These are phyloP conservation scores for Emys orbicularis DNA, from an alignment of 2,797 vertebrate species.

Conservation along the genomic window DNA sequence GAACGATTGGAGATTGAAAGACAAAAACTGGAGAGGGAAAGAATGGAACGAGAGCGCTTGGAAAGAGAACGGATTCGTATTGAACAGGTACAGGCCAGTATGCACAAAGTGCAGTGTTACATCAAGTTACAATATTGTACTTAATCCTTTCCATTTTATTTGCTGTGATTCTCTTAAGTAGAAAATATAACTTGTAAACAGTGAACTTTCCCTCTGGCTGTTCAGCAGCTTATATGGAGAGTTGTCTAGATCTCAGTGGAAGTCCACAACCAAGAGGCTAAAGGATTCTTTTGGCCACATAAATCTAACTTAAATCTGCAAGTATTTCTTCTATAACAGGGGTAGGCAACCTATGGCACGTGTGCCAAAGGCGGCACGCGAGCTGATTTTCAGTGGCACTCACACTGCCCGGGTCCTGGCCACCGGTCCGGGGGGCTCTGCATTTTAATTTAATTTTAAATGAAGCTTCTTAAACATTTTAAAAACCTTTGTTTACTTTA, in stretches of 20 bases:
- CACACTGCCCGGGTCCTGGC: no score
- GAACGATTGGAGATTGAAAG: conserved; percentile 95
- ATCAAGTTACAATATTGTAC: background rate
- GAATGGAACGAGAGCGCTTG: conserved; percentile 94
- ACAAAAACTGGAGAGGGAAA: conserved; percentile 94
- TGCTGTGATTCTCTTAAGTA: accelerated
- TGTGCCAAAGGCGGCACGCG: no score
- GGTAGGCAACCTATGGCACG: no score
- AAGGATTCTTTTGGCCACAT: background rate
- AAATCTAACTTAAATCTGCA: background rate
- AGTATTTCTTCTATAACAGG: background rate
- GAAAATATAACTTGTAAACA: background rate
- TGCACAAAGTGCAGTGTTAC: accelerated
- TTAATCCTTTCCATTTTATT: background rate
- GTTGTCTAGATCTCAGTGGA: background rate
- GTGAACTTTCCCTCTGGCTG: background rate
- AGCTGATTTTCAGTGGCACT: no score
- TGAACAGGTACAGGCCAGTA: conserved; percentile 88
- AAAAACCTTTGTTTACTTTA: no score
- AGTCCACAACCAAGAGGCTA: background rate
- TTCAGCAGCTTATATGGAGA: background rate
- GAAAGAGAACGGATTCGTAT: conserved; percentile 96
- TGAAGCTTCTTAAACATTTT: no score
- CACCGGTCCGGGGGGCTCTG: no score
- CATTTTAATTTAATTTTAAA: no score